phyloP scores from a whole-genome alignment of 2,113 vertebrate species.

The Nothocercus julius region DNA sequence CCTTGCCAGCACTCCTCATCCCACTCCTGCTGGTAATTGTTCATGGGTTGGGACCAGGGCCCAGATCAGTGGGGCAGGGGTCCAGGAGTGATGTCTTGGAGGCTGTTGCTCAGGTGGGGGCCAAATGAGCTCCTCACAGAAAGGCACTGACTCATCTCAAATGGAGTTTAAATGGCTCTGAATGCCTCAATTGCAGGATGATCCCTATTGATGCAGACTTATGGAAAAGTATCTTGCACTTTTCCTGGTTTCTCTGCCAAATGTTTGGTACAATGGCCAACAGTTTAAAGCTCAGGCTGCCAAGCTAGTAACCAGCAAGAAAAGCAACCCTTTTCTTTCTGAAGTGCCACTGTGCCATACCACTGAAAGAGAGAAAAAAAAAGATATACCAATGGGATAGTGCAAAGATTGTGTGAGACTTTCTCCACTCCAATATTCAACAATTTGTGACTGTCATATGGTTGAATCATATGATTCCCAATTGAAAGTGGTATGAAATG shows the following conservation, averaged over 20 bases:
- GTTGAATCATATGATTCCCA: background rate
- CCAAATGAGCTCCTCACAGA: background rate
- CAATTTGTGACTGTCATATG: background rate
- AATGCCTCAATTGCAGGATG: background rate
- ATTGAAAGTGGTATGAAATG: background rate
- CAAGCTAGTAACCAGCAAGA: background rate
- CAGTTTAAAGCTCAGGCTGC: background rate
- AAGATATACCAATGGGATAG: background rate
- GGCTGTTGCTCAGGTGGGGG: background rate
- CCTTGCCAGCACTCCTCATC: no score
- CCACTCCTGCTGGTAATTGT: no score
- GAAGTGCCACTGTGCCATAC: background rate
- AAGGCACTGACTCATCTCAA: background rate
- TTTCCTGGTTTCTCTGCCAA: background rate
- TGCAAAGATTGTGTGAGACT: background rate
- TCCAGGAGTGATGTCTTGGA: background rate
- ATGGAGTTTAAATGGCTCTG: background rate
- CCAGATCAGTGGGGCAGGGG: background rate
- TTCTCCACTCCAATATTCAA: background rate
- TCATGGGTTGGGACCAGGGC: background rate
- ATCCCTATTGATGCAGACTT: background rate
- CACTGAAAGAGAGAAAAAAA: background rate
- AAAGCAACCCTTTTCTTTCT: background rate
- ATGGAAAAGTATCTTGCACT: background rate
- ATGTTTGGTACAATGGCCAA: background rate